phyloP scores from a whole-genome alignment of 2,113 vertebrate genomes.

The Aplodontia rufa region DNA sequence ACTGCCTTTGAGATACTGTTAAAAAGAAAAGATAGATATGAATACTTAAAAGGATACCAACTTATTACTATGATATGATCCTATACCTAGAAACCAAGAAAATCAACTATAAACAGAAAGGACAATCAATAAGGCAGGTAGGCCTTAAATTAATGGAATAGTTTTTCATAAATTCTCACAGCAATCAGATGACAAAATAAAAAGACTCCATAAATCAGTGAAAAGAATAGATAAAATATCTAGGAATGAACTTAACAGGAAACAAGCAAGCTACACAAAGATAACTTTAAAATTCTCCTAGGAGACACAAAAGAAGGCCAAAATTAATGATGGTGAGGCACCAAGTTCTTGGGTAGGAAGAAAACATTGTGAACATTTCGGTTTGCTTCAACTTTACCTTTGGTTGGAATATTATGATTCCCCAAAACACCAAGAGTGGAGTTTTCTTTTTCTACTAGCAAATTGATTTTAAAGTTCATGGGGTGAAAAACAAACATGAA shows the following conservation, averaged over 20 bases:
- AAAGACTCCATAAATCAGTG: neutral
- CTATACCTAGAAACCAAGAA: neutral
- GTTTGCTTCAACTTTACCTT: slow-evolving; percentile 8
- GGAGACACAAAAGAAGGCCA: neutral
- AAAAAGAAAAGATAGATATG: neutral
- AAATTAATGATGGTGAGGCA: neutral
- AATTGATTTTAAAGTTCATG: slow-evolving; percentile 28
- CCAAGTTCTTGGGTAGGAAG: neutral
- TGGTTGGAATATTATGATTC: neutral
- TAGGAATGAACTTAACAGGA: slow-evolving; percentile 26
- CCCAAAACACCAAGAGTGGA: neutral
- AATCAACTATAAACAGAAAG: neutral
- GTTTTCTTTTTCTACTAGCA: neutral
- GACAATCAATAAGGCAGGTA: neutral
- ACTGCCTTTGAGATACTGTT: neutral
- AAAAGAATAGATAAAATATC: slow-evolving; percentile 1
- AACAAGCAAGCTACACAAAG: neutral
- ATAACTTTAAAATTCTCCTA: neutral
- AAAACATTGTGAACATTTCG: neutral
- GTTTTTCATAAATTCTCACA: neutral
- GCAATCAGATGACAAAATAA: neutral
- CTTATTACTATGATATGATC: neutral
- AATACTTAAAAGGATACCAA: slow-evolving; percentile 10
- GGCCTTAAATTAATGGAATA: neutral
- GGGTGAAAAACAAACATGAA: neutral